phyloP scores from a whole-genome alignment of 2,797 vertebrate genomes.

The Pseudochaenichthys georgianus region DNA sequence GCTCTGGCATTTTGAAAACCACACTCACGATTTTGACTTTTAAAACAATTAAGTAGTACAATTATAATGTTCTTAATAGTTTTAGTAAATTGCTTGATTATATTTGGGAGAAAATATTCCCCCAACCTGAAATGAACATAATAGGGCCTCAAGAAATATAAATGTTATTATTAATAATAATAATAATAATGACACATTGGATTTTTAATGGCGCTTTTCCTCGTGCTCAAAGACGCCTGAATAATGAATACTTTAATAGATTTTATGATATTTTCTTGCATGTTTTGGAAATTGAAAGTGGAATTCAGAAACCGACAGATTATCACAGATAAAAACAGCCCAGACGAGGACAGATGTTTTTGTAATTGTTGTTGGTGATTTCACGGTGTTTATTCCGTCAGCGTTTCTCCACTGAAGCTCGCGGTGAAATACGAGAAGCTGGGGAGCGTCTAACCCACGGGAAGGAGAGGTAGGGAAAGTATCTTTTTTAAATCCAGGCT shows the following conservation, averaged over 20 bases:
- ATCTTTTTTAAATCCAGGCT: no score
- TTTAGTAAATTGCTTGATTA: slow-evolving; percentile 22
- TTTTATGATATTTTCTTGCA: no score
- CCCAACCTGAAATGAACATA: background rate
- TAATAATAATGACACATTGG: no score
- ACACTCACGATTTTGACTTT: slow-evolving; percentile 6
- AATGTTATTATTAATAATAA: no score
- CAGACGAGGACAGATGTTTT: slow-evolving; percentile 15
- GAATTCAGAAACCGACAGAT: no score
- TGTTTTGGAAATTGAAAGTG: no score
- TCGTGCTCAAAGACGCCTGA: no score
- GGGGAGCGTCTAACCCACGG: slow-evolving; percentile 60
- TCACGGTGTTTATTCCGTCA: slow-evolving; percentile 40
- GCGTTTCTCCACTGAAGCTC: slow-evolving; percentile 43
- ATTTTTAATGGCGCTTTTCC: no score
- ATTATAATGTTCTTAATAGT: background rate
- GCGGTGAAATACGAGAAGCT: slow-evolving; percentile 39
- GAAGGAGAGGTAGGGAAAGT: slow-evolving; percentile 31
- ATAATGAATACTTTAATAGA: no score
- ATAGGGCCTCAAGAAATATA: no score
- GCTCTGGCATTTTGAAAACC: background rate
- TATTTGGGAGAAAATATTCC: background rate
- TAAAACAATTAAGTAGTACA: background rate
- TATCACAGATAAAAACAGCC: background rate
- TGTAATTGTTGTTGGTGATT: slow-evolving; percentile 21